These are phyloP conservation scores for Lepidiolamprologus cunningtoni DNA, from an alignment of 2,113 vertebrate genomes.

Conservation along the genomic window DNA sequence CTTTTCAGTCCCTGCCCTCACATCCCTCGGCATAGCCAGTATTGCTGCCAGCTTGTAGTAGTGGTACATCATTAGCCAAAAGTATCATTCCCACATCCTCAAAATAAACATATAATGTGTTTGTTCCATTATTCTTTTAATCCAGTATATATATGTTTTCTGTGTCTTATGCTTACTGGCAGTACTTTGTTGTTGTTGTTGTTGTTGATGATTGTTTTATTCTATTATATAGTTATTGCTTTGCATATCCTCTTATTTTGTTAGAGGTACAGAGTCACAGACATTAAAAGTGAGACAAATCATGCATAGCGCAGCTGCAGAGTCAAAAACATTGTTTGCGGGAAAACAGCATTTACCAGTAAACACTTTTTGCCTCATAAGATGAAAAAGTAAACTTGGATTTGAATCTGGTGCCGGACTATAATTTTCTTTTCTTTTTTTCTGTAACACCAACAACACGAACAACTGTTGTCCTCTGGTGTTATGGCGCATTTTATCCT, in stretches of 20 bases:
- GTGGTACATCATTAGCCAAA: not conserved
- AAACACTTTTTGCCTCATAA: not conserved
- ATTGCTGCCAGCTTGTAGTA: not conserved
- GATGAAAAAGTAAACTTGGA: not conserved
- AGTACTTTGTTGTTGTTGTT: not conserved
- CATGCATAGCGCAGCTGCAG: not conserved
- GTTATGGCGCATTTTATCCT: conserved; percentile 21
- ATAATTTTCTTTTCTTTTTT: not conserved
- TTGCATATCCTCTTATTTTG: not conserved
- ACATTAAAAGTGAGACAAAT: not conserved
- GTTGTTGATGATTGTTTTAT: not conserved
- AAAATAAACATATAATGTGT: not conserved
- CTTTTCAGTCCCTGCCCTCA: not conserved
- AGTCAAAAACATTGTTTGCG: not conserved
- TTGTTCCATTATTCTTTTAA: not conserved
- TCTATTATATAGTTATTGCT: not conserved
- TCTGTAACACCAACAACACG: not conserved
- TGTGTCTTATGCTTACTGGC: not conserved
- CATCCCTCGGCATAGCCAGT: not conserved
- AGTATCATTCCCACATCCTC: not conserved
- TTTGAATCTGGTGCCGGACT: not conserved
- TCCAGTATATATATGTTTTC: not conserved
- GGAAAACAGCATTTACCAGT: not conserved
- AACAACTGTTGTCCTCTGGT: conserved; percentile 18
- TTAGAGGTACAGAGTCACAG: not conserved